Percentiles rank a stretch among this genome's conserved stretches.
Conservation (phyloP, 2,113 vertebrate species). For the Eurystomus gularis region DNA sequence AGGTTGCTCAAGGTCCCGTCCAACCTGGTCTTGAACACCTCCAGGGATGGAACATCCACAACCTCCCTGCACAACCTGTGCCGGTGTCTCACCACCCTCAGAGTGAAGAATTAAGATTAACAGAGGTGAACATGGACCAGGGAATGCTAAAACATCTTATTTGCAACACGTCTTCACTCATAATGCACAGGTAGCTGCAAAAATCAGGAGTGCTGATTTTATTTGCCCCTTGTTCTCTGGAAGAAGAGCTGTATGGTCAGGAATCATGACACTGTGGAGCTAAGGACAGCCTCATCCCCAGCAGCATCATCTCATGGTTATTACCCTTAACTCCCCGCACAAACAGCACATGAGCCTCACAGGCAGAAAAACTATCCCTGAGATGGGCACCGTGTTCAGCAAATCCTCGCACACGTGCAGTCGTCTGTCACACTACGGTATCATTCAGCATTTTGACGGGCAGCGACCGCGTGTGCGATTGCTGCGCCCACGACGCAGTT, state of each 20-base stretch:
- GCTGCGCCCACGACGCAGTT: not conserved
- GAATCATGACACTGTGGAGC: not conserved
- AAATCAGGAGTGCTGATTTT: not conserved
- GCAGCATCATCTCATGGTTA: not conserved
- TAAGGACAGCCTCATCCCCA: not conserved
- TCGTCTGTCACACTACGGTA: accelerated
- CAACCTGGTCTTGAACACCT: too few relatives aligned
- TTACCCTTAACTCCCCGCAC: not conserved
- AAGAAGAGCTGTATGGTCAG: accelerated
- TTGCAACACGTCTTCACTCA: not conserved
- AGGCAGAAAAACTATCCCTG: not conserved
- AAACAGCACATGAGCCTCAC: not conserved
- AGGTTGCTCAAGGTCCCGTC: too few relatives aligned
- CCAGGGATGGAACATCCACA: too few relatives aligned
- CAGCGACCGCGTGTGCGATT: not conserved
- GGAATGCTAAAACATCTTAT: not conserved
- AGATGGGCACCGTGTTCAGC: not conserved
- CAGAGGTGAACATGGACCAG: too few relatives aligned
- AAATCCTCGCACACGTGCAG: not conserved
- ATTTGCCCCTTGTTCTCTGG: not conserved
- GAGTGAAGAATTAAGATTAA: not conserved
- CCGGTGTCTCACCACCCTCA: too few relatives aligned
- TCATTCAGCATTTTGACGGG: not conserved
- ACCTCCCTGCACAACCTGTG: too few relatives aligned
- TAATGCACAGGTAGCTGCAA: not conserved